phyloP scores from a whole-genome alignment of 2,797 vertebrate genomes.

The Phoeniculus purpureus region DNA sequence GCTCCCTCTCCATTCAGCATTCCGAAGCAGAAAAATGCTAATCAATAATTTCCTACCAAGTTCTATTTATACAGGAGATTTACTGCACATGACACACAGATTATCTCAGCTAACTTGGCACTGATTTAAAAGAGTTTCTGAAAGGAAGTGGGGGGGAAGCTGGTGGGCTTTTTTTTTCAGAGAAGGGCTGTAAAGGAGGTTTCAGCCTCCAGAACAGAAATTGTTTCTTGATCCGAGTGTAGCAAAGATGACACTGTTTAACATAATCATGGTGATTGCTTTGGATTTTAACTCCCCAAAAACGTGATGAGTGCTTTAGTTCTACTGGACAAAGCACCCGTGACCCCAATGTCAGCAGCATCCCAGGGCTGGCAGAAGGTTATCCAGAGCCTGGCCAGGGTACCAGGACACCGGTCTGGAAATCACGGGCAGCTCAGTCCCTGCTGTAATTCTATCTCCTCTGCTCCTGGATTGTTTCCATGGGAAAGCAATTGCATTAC shows the following conservation, averaged over 20 bases:
- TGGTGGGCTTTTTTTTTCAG: neutral
- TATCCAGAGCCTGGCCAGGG: neutral
- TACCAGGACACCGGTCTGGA: neutral
- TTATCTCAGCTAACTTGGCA: neutral
- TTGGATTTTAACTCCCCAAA: neutral
- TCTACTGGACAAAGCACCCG: neutral
- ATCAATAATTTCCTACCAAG: neutral
- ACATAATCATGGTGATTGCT: neutral
- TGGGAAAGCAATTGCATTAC: neutral
- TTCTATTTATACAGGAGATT: neutral
- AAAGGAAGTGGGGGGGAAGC: neutral
- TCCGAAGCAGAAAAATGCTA: neutral
- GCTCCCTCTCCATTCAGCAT: neutral
- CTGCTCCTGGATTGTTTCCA: neutral
- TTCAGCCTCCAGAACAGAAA: neutral
- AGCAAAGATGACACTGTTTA: neutral
- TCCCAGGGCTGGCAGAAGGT: neutral
- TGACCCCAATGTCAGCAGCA: rapidly evolving
- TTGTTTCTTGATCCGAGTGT: neutral
- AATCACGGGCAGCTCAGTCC: neutral
- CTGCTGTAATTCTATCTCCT: rapidly evolving
- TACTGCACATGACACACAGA: neutral
- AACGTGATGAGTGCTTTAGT: neutral
- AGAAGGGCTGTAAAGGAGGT: neutral
- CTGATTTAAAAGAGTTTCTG: neutral